A percentile compares a stretch with the other conserved stretches of the same genome.
phyloP scores from a whole-genome alignment of 2,888 invertebrate species.

The Myopa tessellatipennis region DNA sequence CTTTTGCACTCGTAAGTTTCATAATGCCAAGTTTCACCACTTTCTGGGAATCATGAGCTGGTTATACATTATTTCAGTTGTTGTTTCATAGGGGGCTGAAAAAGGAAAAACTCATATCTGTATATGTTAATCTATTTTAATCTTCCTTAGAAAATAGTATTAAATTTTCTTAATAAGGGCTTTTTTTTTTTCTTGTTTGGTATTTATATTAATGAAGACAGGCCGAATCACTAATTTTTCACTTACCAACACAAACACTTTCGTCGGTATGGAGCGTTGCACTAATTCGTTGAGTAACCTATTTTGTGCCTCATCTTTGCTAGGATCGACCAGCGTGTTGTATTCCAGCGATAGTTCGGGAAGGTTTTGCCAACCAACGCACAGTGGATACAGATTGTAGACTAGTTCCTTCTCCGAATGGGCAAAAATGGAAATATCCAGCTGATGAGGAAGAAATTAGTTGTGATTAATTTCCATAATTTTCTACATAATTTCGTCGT shows the following conservation, averaged over 20 bases:
- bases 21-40: neutral
- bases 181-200: too few relatives aligned
- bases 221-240: neutral
- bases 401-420: conserved; percentile 65
- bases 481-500: too few relatives aligned
- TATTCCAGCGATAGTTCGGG: conserved; percentile 66
- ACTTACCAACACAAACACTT: conserved; percentile 67
- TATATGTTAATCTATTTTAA: too few relatives aligned
- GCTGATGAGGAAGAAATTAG: conserved; percentile 48
- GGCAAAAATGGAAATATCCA: conserved; percentile 67
- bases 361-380: conserved; percentile 67
- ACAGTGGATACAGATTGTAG: conserved; percentile 67
- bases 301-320: conserved; percentile 63
- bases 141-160: neutral
- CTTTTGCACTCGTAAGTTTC: neutral
- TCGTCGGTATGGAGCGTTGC: conserved; percentile 67
- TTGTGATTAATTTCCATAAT: too few relatives aligned
- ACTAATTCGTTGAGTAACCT: conserved; percentile 64
- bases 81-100: conserved; percentile 61
- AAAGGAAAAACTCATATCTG: neutral
- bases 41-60: neutral
- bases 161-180: too few relatives aligned
- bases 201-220: neutral
- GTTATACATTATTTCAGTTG: conserved; percentile 53
- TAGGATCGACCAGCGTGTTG: conserved; percentile 64